A percentile compares a stretch with the other conserved stretches of the same genome.
Evolutionary conservation across 2,113 vertebrate genomes (phyloP).

Genomic region (Solea senegalensis): DNA sequence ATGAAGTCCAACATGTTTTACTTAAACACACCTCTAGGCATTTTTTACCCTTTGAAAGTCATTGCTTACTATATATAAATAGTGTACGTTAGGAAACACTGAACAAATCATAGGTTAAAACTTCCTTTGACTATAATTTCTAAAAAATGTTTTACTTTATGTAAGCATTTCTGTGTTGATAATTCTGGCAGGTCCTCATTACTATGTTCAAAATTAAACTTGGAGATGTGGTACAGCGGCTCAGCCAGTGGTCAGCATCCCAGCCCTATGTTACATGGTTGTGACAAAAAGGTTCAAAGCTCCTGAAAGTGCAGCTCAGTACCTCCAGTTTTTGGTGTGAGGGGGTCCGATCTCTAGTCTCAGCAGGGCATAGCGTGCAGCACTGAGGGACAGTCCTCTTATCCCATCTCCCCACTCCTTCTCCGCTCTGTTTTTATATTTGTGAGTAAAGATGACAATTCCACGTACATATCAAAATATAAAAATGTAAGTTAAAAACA

Average conservation of each 20-base stretch:
- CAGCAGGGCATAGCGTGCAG: constrained; percentile 91
- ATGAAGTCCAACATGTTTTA: too few species aligned
- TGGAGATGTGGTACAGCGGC: too few species aligned
- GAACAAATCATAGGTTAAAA: too few species aligned
- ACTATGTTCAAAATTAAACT: too few species aligned
- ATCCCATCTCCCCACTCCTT: constrained; percentile 99
- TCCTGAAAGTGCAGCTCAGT: background rate
- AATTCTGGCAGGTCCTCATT: too few species aligned
- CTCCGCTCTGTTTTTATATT: constrained; percentile 82
- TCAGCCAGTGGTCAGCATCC: background rate
- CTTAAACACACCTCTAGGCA: too few species aligned
- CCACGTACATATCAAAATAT: background rate
- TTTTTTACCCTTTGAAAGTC: too few species aligned
- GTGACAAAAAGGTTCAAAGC: background rate
- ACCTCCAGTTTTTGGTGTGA: constrained; percentile 99
- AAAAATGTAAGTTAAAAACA: background rate
- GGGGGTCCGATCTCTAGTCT: constrained; percentile 94
- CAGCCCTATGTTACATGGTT: background rate
- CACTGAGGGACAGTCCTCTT: constrained; percentile 95
- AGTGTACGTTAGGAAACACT: too few species aligned
- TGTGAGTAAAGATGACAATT: background rate
- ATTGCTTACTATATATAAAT: too few species aligned
- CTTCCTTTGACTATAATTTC: too few species aligned
- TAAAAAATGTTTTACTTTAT: too few species aligned
- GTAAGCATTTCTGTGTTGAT: too few species aligned